phyloP scores from a whole-genome alignment of 92 coral and sea anemone species.

The Epizoanthus illoricatus region DNA sequence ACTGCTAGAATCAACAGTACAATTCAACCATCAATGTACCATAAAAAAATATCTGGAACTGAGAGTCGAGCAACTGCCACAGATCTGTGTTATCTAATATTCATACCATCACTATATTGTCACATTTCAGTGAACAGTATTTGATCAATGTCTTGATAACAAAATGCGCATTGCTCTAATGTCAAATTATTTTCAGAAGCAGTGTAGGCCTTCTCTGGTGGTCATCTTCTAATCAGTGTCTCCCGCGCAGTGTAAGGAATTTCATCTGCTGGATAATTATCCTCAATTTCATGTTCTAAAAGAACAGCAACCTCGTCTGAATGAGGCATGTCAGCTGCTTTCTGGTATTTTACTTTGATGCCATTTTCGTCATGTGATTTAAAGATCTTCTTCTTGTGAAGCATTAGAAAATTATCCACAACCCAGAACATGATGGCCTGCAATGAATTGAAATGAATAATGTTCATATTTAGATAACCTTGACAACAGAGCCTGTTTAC shows the following conservation, averaged over 20 bases:
- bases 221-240: constrained; percentile 22
- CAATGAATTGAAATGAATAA: neutral
- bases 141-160: no score
- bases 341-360: constrained; percentile 72
- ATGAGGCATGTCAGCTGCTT: constrained; percentile 51
- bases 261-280: constrained; percentile 42
- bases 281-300: constrained; percentile 64
- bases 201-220: neutral
- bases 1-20: no score
- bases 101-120: no score
- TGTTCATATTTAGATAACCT: no score
- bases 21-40: no score
- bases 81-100: no score
- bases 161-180: no score
- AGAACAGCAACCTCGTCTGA: constrained; percentile 92
- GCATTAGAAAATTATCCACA: constrained; percentile 95
- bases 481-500: no score
- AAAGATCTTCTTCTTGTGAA: constrained; percentile 67
- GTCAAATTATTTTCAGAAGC: no score
- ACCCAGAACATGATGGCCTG: constrained; percentile 99
- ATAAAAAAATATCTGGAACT: no score
- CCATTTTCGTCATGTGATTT: constrained; percentile 51
- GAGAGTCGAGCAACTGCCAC: no score
- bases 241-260: constrained; percentile 18
- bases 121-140: no score